Base-by-base conservation (phyloP, 1,140 invertebrate species). In the Drepana arcuata region DNA sequence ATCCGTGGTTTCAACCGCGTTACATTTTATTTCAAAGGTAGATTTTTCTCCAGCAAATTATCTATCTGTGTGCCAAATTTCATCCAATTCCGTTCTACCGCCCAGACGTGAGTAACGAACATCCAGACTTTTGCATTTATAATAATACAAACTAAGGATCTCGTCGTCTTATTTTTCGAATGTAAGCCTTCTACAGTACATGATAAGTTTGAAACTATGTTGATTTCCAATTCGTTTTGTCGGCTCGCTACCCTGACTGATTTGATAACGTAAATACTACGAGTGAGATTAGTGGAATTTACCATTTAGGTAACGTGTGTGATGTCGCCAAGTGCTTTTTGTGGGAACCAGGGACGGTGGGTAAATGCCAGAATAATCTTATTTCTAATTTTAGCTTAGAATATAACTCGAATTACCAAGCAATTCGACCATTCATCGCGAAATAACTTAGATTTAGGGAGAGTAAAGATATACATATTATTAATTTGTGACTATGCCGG, bases 351-450 rank as follows among this genome's bases (percentile, higher is more conserved):
- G 53, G 59, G 44, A 46, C 14, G 50, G 54, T 50, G 44, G 48
- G 47, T 53, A 72, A n/a, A n/a, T 61, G 74, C 70, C 71, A 74
- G 73, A 75, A 53, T 64, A 67, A 67, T 58, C 52, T 68, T 70
- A 47, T 74, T 70, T 68, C 60, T 77, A 74, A 71, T 75, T 81
- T 64, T 73, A 77, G 66, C 59, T 78, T 77, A 78, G 73, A 64
- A 41, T 72, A 66, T 58, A 59, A 49, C 51, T 73, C 71, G 75
- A 77, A 81, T 81, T 81, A 79, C 77, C 65, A 75, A 74, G 74
- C 70, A 77, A 82, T 79, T 82, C 73, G 73, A 78, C 53, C 78
- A 82, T 82, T 82, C 78, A 82, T 79, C 73, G 74, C 78, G 78
- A 82, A 82, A 82, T 82, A 82, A 61, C 48, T 69, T 79, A 75